Base-by-base conservation (phyloP, 2,888 invertebrate genomes). In the Sussaba pulchella region DNA sequence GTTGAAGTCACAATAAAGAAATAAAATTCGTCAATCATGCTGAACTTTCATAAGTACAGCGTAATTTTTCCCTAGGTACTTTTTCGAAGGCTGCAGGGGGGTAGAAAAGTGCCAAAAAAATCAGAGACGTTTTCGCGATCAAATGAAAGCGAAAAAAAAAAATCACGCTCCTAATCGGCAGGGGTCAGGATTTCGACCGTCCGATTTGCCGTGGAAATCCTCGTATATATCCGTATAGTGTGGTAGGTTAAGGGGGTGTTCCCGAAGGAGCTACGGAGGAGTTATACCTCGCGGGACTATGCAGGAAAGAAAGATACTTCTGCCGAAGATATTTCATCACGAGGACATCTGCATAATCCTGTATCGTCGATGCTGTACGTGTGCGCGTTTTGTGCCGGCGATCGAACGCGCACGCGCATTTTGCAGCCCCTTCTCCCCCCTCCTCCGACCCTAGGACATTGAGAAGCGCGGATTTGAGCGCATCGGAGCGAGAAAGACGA, bases 321-420 rank as follows among this genome's bases (percentile, higher is more conserved):
- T 52, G 50, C 78, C 61, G 77, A 59, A 82, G 83, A 88, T 89
- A 89, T 88, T 88, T 89, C 86, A 87, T 88, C 86, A 84, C 83
- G 83, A 61, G 72, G 84, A 87, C 84, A 88, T 88, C 84, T 86
- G 86, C 88, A 85, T 85, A 85, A 85, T 87, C 82, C 83, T 85
- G 82, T 87, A 87, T 87, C 84, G 31, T 31, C 4, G 2, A 6
- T 31, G 31, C n/a, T 31, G 31, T 31, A 6, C 6, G 31, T 31
- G 31, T 31, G 31, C 6, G 31, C 6, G 31, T 31, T 2, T 31
- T 31, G 64, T 67, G 69, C 57, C 81, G 81, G 83, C 85, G 83
- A 86, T 81, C 83, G 75, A 81, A 63, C 80, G 63, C 41, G 67
- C 47, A 59, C 72, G 82, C 70, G 66, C 52, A 36, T 70, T n/a